Base-by-base conservation (phyloP, 2,113 vertebrate genomes). In the Hymenochirus boettgeri region DNA sequence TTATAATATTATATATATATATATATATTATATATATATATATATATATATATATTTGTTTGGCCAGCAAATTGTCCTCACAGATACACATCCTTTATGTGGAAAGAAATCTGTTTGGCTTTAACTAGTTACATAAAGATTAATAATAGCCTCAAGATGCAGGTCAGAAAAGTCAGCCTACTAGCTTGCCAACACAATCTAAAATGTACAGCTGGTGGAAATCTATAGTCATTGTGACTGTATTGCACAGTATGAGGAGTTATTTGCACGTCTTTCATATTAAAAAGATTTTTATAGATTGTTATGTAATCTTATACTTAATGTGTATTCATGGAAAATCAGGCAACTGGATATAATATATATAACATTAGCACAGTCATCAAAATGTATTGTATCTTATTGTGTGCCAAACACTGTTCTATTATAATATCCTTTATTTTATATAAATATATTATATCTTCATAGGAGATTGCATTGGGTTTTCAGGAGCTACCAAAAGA, bases 101-200 rank as follows among this genome's bases (percentile, higher is more conserved):
- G 88, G 90, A 92, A 94, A 95, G 89, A 93, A 92, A 93, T 94
- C 92, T 94, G 92, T 96, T 95, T 92, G 91, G 92, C 92, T 95
- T 91, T 94, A 88, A 86, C 89, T 86, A 89, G 90, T 89, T 90
- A 93, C 91, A 91, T 85, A 87, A 89, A 88, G 87, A 95, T 97
- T 94, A 95, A 96, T 94, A 94, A 94, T 84, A 89, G 85, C 85
- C 82, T 79, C 80, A 84, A 88, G 87, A 88, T 81, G 84, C 87
- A 86, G 88, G 89, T 86, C 91, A 84, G 75, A 80, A 84, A 89
- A 91, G 93, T 93, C 91, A 82, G 71, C 42, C 35, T 73, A 69
- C 73, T 75, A 0, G 72, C 75, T 78, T 77, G 79, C 80, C 81
- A 77, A 69, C 77, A 76, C 78, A 82, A 80, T 82, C 77, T 77